phyloP scores from a whole-genome alignment of 2,797 vertebrate genomes.

The Sylvilagus floridanus region DNA sequence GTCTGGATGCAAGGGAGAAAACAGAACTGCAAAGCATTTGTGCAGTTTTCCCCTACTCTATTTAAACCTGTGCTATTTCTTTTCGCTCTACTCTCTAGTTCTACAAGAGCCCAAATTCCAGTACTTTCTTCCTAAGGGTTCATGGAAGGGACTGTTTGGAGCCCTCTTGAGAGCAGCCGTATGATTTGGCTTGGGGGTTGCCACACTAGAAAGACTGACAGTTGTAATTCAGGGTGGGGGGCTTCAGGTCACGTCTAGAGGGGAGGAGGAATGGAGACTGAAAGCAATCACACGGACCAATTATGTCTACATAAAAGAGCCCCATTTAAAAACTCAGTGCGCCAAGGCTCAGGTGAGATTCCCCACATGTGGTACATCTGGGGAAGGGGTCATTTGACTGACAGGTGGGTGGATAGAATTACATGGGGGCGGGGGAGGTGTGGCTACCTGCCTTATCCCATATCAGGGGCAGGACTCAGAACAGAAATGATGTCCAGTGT shows the following conservation, averaged over 20 bases:
- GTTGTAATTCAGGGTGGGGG: neutral
- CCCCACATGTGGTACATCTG: too few species aligned
- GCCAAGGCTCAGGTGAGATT: too few species aligned
- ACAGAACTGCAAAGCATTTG: neutral
- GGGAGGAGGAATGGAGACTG: neutral
- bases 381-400: too few species aligned
- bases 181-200: neutral
- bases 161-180: too few species aligned
- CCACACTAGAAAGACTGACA: neutral
- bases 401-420: too few species aligned
- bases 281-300: neutral
- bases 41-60: neutral
- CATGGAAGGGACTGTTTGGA: neutral
- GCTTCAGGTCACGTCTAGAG: neutral
- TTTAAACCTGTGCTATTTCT: neutral
- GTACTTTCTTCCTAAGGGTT: neutral
- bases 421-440: too few species aligned
- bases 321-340: neutral
- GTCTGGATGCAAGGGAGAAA: neutral
- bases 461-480: too few species aligned
- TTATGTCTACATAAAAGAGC: neutral
- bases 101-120: neutral
- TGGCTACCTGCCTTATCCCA: too few species aligned
- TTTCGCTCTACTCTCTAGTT: neutral
- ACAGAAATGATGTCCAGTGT: neutral